These are phyloP conservation scores for Chymomyza costata DNA, from an alignment of 1,140 invertebrate species.

Conservation along the genomic window DNA sequence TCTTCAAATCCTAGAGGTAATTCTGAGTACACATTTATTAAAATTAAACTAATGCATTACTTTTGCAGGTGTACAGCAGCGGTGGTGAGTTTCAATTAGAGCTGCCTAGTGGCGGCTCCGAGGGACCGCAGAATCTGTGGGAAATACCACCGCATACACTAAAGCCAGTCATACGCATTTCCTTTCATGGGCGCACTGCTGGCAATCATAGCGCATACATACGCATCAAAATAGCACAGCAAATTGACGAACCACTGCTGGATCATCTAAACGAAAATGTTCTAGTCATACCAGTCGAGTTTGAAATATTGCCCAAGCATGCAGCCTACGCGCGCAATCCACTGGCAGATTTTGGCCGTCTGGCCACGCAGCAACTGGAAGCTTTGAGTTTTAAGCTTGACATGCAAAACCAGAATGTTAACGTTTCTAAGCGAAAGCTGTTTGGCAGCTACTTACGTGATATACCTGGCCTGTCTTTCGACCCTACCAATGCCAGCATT, in stretches of 20 bases:
- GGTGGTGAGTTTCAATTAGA: constrained; percentile 93
- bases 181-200: constrained; percentile 82
- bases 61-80: constrained; percentile 83
- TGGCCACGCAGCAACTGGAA: constrained; percentile 41
- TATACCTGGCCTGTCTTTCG: constrained; percentile 51
- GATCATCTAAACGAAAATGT: constrained; percentile 74
- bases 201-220: constrained; percentile 75
- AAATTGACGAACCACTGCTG: constrained; percentile 11
- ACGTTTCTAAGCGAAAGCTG: constrained; percentile 24
- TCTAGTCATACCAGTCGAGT: constrained; percentile 89
- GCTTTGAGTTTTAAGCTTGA: constrained; percentile 49
- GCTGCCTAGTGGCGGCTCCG: constrained; percentile 83
- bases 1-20: constrained; percentile 83
- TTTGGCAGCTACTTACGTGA: constrained; percentile 44
- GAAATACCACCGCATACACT: constrained; percentile 92
- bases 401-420: constrained; percentile 42
- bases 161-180: constrained; percentile 91
- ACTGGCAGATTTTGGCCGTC: constrained; percentile 86
- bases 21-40: not conserved
- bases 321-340: constrained; percentile 87
- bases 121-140: constrained; percentile 89
- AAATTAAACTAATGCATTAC: not conserved
- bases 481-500: constrained; percentile 46
- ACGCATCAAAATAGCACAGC: constrained; percentile 67
- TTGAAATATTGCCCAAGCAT: constrained; percentile 85